Conservation (phyloP, 1,140 invertebrate species). For the Elysia chlorotica region DNA sequence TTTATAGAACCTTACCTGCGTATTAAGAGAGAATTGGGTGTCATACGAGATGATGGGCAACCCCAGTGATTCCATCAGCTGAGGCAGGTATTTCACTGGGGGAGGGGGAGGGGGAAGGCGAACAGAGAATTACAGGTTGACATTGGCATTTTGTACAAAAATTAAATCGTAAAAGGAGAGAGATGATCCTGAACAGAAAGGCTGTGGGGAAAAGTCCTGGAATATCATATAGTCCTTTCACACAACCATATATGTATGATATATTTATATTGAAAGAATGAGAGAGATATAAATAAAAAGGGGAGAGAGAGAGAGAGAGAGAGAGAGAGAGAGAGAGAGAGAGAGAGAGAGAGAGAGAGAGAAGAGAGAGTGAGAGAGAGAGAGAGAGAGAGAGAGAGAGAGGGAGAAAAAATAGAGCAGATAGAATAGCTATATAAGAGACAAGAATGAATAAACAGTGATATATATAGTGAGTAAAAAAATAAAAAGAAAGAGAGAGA, state of each 20-base stretch:
- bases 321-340: too few species aligned
- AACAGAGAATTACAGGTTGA: not conserved
- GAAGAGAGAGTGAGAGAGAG: too few species aligned
- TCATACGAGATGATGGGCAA: slow-evolving; percentile 20
- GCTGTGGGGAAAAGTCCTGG: not conserved
- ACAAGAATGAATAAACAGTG: not conserved
- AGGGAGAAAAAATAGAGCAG: too few species aligned
- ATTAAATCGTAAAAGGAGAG: not conserved
- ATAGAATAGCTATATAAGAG: not conserved
- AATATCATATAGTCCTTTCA: not conserved
- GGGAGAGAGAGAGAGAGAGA: too few species aligned
- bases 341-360: too few species aligned
- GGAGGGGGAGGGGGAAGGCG: not conserved
- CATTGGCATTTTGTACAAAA: not conserved
- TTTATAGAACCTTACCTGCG: slow-evolving; percentile 1
- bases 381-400: too few species aligned
- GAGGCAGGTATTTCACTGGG: slow-evolving; percentile 7
- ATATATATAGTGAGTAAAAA: not conserved
- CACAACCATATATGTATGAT: not conserved
- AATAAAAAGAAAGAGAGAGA: not conserved
- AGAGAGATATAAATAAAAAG: too few species aligned
- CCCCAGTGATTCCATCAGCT: slow-evolving; percentile 6
- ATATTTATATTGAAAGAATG: not conserved
- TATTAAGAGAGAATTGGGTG: slow-evolving; percentile 4
- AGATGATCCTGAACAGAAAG: not conserved